phyloP scores from a whole-genome alignment of 2,113 vertebrate species.

The Capreolus pygargus region DNA sequence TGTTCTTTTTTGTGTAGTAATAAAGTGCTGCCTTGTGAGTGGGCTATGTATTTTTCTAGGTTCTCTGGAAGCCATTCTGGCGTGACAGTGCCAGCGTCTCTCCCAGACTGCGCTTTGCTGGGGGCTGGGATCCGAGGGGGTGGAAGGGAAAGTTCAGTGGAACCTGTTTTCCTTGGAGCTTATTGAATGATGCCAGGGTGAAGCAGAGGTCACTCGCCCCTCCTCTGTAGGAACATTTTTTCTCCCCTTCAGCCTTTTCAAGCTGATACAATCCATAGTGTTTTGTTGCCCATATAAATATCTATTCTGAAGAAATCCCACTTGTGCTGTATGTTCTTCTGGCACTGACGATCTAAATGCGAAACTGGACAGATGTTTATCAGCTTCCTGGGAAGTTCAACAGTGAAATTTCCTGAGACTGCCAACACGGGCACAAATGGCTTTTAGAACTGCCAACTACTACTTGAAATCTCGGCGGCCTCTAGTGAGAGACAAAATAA shows the following conservation, averaged over 20 bases:
- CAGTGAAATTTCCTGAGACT: constrained; percentile 62
- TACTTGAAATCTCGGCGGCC: constrained; percentile 24
- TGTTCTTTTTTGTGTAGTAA: neutral
- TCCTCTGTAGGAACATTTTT: neutral
- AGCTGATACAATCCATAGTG: constrained; percentile 23
- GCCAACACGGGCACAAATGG: neutral
- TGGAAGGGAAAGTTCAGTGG: neutral
- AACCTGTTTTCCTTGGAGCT: neutral
- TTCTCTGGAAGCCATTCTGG: neutral
- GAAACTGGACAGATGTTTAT: constrained; percentile 60
- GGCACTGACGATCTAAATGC: constrained; percentile 36
- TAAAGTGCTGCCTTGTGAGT: neutral
- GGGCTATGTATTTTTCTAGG: neutral
- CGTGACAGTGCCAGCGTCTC: neutral
- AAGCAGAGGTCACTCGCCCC: neutral
- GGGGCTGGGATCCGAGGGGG: neutral
- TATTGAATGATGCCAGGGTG: neutral
- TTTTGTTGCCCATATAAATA: constrained; percentile 37
- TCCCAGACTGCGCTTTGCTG: neutral
- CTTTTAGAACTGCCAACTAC: constrained; percentile 10
- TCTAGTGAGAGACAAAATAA: constrained; percentile 22
- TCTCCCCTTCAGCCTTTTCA: neutral
- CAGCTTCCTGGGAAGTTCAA: constrained; percentile 51
- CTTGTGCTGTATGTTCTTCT: constrained; percentile 28
- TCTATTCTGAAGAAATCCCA: constrained; percentile 45